These are phyloP conservation scores for Panthera uncia DNA, from an alignment of 2,113 vertebrate genomes.

Conservation along the genomic window DNA sequence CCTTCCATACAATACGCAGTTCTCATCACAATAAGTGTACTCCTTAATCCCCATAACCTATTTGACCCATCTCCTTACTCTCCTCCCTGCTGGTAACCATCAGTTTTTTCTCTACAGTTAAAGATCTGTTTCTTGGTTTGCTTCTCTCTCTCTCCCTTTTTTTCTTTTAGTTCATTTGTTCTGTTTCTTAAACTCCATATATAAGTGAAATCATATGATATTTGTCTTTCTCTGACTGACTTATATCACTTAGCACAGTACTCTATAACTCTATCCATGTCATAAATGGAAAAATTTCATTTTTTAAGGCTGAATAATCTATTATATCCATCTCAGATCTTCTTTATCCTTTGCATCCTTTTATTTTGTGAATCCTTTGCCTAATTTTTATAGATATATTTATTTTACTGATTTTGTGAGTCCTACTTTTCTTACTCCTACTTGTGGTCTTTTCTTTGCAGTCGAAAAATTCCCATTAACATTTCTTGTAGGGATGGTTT, in stretches of 20 bases:
- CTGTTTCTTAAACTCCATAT: neutral
- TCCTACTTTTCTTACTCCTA: neutral
- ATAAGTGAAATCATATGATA: neutral
- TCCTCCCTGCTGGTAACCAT: neutral
- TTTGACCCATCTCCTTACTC: neutral
- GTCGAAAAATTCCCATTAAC: neutral
- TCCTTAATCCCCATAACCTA: neutral
- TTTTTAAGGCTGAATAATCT: neutral
- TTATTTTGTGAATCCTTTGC: neutral
- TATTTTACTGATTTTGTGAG: neutral
- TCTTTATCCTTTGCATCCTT: neutral
- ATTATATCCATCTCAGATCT: neutral
- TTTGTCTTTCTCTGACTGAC: neutral
- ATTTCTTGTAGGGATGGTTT: neutral
- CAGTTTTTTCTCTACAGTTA: neutral
- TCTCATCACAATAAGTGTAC: neutral
- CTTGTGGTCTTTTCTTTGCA: neutral
- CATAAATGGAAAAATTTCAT: neutral
- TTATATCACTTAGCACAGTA: neutral
- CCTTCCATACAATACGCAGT: neutral
- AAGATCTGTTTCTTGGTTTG: neutral
- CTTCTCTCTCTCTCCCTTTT: neutral
- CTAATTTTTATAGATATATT: neutral
- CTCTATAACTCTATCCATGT: neutral
- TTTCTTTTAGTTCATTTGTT: neutral